Percentiles rank a stretch among this genome's conserved stretches.
These are phyloP conservation scores for Antitype chi DNA, from an alignment of 2,888 invertebrate species.

Conservation along the genomic window DNA sequence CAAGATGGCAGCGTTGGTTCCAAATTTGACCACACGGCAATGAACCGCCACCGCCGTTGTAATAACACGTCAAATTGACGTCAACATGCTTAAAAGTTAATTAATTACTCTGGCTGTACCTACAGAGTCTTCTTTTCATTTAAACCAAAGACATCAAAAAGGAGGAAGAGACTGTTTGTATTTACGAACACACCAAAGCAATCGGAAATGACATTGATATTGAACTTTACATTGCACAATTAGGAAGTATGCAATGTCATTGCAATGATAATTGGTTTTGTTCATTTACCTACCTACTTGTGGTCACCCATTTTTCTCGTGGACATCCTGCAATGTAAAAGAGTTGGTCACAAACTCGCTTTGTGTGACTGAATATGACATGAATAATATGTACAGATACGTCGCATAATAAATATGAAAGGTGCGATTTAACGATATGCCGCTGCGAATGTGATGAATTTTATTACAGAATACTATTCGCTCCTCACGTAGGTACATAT, in stretches of 20 bases:
- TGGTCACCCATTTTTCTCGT: slow-evolving; percentile 33
- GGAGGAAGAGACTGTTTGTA: not conserved
- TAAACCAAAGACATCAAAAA: not conserved
- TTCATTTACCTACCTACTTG: slow-evolving; percentile 35
- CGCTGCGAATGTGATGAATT: slow-evolving; percentile 62
- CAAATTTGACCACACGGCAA: not conserved
- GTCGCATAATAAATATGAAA: slow-evolving; percentile 58
- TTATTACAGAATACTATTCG: slow-evolving; percentile 56
- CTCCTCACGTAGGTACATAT: slow-evolving; percentile 55
- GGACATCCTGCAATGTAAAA: slow-evolving; percentile 53
- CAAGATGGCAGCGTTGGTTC: not conserved
- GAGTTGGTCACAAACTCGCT: slow-evolving; percentile 43
- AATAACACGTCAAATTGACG: not conserved
- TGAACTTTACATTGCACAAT: slow-evolving; percentile 43
- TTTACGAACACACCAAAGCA: not conserved
- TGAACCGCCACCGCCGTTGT: no score
- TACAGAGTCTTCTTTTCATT: not conserved
- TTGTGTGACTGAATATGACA: slow-evolving; percentile 50
- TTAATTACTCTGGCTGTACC: not conserved
- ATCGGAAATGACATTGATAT: slow-evolving; percentile 36
- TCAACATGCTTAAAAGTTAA: not conserved
- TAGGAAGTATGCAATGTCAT: slow-evolving; percentile 15
- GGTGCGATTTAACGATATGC: slow-evolving; percentile 60
- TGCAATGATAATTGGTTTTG: slow-evolving; percentile 14
- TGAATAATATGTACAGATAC: slow-evolving; percentile 56